Base-by-base conservation (phyloP, 2,797 vertebrate genomes). In the Vultur gryphus region DNA sequence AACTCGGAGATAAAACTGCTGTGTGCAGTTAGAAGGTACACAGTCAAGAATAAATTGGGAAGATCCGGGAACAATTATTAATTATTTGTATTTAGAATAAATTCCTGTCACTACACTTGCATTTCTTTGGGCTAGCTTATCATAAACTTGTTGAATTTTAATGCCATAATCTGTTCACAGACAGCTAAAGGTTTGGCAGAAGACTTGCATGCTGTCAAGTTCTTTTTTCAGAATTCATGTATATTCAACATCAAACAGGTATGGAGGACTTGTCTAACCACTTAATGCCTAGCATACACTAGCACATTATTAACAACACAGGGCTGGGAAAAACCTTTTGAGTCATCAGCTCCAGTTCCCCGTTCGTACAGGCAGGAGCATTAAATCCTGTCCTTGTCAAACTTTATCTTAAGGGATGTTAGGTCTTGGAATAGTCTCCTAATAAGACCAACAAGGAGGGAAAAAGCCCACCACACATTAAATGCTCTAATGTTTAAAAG, bases 271-370 rank as follows among this genome's bases (percentile, higher is more conserved):
- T 39, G 81, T 75, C 84, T 75, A 89, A 84, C 84, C 17, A 87
- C 80, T 73, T 64, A 49, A 84, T 49, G 55, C 59, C 52, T 39
- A 72, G 66, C 61, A 78, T 64, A 87, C 35, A 79, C 35, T 52
- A 89, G 70, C 75, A 66, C 59, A 69, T 72, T 88, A 91, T 81
- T 84, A 94, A 73, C 28, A 92, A 57, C 55, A 67, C 6, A 72
- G 48, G 25, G 58, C 43, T 78, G 76, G 59, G 69, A 86, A 93
- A 97, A 96, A 52, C 65, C 52, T 95, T 93, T 31, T 72, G 54
- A 91, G 54, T 95, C 71, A 91, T 24, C 44, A 69, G 41, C 64
- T 83, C 41, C 79, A 87, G 71, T 25, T 80, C 65, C 14, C 5
- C 59, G 61, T 41, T 95, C 89, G 61, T 67, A 88, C 48, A 61